Percentiles rank a stretch among this genome's conserved stretches.
Evolutionary conservation across 2,113 vertebrate genomes (phyloP).

Genomic region (Zosterops hypoxanthus): DNA sequence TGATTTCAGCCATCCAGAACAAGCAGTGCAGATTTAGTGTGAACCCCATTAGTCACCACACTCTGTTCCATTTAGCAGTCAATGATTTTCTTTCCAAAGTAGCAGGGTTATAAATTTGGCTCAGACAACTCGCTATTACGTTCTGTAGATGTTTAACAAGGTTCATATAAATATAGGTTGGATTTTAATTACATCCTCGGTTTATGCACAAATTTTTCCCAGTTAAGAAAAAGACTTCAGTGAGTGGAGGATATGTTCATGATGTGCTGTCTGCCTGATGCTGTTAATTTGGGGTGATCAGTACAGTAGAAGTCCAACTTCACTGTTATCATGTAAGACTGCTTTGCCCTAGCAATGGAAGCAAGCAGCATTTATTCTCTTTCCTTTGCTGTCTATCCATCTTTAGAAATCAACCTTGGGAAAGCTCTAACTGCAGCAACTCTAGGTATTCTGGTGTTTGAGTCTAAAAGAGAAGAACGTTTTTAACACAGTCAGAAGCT

Average conservation of each 20-base stretch:
- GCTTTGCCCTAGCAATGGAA: neutral
- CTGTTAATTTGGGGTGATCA: neutral
- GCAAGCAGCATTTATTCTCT: neutral
- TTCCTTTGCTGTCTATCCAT: neutral
- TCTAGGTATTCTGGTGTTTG: neutral
- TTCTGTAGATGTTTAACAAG: conserved; percentile 38
- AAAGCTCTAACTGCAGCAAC: neutral
- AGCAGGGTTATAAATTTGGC: neutral
- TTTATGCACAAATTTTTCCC: neutral
- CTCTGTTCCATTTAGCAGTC: conserved; percentile 22
- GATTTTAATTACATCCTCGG: neutral
- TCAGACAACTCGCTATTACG: neutral
- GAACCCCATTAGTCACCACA: conserved; percentile 37
- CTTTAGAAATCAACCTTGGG: neutral
- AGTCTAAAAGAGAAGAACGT: neutral
- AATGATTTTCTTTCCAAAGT: conserved; percentile 20
- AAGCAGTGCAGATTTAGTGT: neutral
- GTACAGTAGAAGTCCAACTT: neutral
- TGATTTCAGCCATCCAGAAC: conserved; percentile 56
- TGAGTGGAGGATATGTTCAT: neutral
- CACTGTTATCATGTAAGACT: neutral
- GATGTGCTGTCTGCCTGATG: neutral
- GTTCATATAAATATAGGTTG: neutral
- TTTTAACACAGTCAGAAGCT: neutral
- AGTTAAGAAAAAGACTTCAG: neutral